Evolutionary conservation across 1,140 invertebrate genomes (phyloP).

Genomic region (Sycobia sp.): DNA sequence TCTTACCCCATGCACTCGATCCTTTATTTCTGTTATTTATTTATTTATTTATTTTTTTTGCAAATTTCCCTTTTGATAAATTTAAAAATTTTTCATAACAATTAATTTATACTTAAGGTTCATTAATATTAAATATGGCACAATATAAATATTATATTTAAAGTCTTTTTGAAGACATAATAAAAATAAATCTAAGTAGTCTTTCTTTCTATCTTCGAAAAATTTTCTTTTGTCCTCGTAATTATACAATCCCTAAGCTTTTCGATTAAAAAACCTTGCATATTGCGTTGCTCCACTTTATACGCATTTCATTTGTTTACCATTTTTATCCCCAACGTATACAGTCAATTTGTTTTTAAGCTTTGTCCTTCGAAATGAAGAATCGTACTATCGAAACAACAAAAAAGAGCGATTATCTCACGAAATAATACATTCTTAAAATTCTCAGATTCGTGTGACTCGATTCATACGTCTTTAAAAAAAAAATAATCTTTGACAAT

Average conservation of each 20-base stretch:
- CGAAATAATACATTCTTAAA: slow-evolving; percentile 43
- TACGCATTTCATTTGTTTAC: slow-evolving; percentile 32
- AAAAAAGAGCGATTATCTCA: slow-evolving; percentile 38
- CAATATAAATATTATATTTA: slow-evolving; percentile 61
- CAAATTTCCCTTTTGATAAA: slow-evolving; percentile 55
- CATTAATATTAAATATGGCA: slow-evolving; percentile 61
- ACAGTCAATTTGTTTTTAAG: slow-evolving; percentile 36
- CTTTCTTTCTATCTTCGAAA: slow-evolving; percentile 55
- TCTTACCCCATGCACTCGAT: slow-evolving; percentile 33
- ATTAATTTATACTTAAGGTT: slow-evolving; percentile 58
- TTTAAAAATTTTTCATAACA: slow-evolving; percentile 57
- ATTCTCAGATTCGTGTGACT: slow-evolving; percentile 38
- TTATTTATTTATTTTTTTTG: too few species aligned
- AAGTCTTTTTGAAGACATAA: slow-evolving; percentile 60
- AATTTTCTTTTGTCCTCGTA: slow-evolving; percentile 43
- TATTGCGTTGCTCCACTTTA: slow-evolving; percentile 42
- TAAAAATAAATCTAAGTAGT: slow-evolving; percentile 63
- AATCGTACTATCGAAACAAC: slow-evolving; percentile 16
- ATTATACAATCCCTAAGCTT: slow-evolving; percentile 50
- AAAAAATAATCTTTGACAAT: slow-evolving; percentile 11
- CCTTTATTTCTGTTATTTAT: too few species aligned
- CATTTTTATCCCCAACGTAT: slow-evolving; percentile 32
- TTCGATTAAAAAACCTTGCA: slow-evolving; percentile 45
- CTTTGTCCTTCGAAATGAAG: slow-evolving; percentile 41
- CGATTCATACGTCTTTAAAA: background rate